A percentile compares a stretch with the other conserved stretches of the same genome.
phyloP scores from a whole-genome alignment of 2,888 invertebrate species.

The Stenotaenia linearis region DNA sequence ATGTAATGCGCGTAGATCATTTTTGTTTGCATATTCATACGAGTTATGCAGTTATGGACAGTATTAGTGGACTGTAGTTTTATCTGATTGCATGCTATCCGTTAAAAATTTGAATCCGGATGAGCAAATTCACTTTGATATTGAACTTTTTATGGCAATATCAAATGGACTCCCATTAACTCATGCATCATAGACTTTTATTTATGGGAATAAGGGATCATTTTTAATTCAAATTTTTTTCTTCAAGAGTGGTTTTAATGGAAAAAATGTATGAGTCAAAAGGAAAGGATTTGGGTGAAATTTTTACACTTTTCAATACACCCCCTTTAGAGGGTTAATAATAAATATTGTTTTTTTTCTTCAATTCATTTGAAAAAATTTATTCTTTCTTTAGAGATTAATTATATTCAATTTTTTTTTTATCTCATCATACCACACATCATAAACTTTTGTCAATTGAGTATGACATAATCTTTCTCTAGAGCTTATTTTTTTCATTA shows the following conservation, averaged over 20 bases:
- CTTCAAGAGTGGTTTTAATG: conserved; percentile 7
- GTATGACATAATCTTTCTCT: conserved; percentile 12
- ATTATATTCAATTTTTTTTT: conserved; percentile 7
- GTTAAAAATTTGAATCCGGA: conserved; percentile 10
- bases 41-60: background rate
- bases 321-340: background rate
- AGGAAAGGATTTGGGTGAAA: background rate
- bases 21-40: background rate
- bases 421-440: conserved; percentile 23
- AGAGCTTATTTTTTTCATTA: conserved; percentile 23
- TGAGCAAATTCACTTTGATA: conserved; percentile 14
- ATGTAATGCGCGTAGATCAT: background rate
- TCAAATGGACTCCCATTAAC: conserved; percentile 26
- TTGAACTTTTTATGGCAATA: conserved; percentile 26
- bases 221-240: conserved; percentile 8
- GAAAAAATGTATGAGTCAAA: conserved; percentile 10
- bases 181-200: conserved; percentile 16
- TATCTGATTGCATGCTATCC: conserved; percentile 14
- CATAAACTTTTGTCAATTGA: conserved; percentile 24
- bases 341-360: no score
- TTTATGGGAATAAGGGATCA: conserved; percentile 17
- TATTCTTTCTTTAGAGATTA: no score
- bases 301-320: background rate
- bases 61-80: background rate
- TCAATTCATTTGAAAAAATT: no score